These are phyloP conservation scores for Eubasilissa splendida DNA, from an alignment of 2,888 invertebrate genomes.

Conservation along the genomic window DNA sequence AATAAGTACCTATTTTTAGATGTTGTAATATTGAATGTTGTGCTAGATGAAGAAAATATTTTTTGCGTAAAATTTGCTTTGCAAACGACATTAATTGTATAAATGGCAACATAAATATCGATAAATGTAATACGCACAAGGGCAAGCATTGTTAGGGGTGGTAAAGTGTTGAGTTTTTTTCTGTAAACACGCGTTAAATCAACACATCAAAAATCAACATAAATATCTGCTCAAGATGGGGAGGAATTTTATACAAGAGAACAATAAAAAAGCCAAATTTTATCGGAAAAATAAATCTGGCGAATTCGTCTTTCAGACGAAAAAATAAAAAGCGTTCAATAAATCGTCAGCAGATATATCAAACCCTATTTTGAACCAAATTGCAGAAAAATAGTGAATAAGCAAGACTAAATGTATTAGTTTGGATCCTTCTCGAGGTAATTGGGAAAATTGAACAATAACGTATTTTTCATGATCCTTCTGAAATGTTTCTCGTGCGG, in stretches of 20 bases:
- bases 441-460: conserved; percentile 11
- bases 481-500: not conserved
- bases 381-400: conserved; percentile 25
- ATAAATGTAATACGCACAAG: too few relatives aligned
- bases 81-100: too few relatives aligned
- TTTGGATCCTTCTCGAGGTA: not conserved
- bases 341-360: conserved; percentile 10
- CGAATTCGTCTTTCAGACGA: not conserved
- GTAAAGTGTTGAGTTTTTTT: too few relatives aligned
- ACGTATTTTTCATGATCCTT: conserved; percentile 23
- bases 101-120: too few relatives aligned
- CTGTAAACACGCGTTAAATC: too few relatives aligned
- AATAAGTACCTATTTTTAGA: too few relatives aligned
- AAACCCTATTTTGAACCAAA: conserved; percentile 7
- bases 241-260: not conserved
- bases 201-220: too few relatives aligned
- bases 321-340: conserved; percentile 7
- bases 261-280: not conserved
- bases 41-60: too few relatives aligned
- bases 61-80: too few relatives aligned
- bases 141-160: too few relatives aligned
- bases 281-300: not conserved
- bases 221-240: too few relatives aligned
- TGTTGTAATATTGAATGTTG: too few relatives aligned
- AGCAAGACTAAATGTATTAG: not conserved